Base-by-base conservation (phyloP, 2,797 vertebrate species). In the Masticophis lateralis region DNA sequence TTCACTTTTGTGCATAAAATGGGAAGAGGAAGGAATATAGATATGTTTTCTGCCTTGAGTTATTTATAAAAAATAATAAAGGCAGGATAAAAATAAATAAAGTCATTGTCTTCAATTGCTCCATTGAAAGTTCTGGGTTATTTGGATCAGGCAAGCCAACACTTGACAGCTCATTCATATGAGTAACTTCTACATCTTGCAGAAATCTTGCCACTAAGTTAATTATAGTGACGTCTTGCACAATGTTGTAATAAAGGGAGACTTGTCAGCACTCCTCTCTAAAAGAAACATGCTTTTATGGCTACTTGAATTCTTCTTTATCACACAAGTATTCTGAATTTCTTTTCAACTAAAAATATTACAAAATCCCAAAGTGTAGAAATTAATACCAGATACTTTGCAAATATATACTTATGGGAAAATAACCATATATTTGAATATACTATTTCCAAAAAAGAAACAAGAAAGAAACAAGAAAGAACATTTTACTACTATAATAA, bases 101-200 rank as follows among this genome's bases (percentile, higher is more conserved):
- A 74, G 16, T 74, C 20, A 83, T 53, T 61, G 63, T 0, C 90
- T 96, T 87, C 55, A 86, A 0, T 2, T 7, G 87, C 8, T 28
- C 91, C 94, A 28, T 1, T 32, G 1, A 28, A 32, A 93, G 74
- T 0, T 12, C 86, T 79, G 51, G 18, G 56, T 66, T 51, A 18
- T 0, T 88, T 87, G 7, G 89, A 91, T 13, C 8, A 2, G 32
- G 25, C n/a, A 69, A 32, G 5, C 14, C 5, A 92, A 8, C 25
- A 94, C n/a, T 57, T 91, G 43, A 1, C 92, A 94, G 43, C 53
- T 55, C 60, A 93, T 28, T 92, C 90, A 59, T 88, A 94, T 87
- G 27, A 94, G 69, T 0, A 91, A 10, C 25, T 69, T n/a, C n/a
- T 94, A 22, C 11, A 89, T 22, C 16, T 94, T 79, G n/a, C 8